Percentiles rank a stretch among this genome's conserved stretches.
Conservation (phyloP, 64 coral and sea anemone genomes). For the Pachyseris speciosa region DNA sequence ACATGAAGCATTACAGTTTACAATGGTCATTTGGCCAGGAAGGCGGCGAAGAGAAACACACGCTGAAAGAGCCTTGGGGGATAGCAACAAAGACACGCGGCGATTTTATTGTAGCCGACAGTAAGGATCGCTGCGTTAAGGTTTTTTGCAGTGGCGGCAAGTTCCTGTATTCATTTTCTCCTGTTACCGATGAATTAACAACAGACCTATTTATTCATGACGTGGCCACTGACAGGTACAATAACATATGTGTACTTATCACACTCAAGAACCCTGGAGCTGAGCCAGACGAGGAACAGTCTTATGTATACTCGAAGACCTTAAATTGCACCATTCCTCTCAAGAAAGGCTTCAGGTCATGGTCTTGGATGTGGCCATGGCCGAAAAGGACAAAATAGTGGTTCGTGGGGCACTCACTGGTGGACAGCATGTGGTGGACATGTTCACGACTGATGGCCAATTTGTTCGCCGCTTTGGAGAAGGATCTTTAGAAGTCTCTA, state of each 20-base stretch:
- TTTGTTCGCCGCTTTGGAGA: slow-evolving; percentile 26
- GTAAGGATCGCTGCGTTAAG: background rate
- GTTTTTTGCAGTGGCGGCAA: background rate
- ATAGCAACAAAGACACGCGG: background rate
- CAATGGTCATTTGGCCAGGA: slow-evolving; percentile 19
- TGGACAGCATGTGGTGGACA: background rate
- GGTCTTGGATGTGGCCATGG: background rate
- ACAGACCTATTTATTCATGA: too few species aligned
- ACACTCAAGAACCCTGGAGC: background rate
- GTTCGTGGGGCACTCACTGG: background rate
- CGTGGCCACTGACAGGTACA: too few species aligned
- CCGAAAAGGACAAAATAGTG: background rate
- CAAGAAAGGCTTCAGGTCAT: background rate
- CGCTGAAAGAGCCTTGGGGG: background rate
- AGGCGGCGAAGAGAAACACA: background rate
- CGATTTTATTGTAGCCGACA: background rate
- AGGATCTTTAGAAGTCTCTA: background rate
- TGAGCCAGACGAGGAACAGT: background rate
- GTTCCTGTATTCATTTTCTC: background rate
- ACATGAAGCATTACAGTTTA: background rate
- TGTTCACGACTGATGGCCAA: background rate
- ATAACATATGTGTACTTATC: too few species aligned
- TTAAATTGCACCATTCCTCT: background rate
- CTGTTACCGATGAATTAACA: background rate
- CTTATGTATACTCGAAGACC: background rate